Base-by-base conservation (phyloP, 2,888 invertebrate species). In the Eudemis profundana region DNA sequence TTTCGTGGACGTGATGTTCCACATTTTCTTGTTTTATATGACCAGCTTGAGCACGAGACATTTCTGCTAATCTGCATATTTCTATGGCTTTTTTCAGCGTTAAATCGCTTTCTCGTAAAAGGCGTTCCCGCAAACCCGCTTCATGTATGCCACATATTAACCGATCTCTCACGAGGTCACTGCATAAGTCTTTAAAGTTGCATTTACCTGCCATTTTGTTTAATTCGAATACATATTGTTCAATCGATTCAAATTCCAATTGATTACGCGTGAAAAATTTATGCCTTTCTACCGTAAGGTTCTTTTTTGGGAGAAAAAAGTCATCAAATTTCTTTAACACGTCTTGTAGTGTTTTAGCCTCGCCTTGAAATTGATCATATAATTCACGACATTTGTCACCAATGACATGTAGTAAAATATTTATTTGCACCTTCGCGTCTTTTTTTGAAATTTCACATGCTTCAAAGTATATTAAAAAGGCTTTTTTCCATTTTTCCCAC, bases 61-160 rank as follows among this genome's bases (percentile, higher is more conserved):
- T 66, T 29, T 70, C 61, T 0, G 69, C 68, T 7, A 67, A 33
- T 4, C 29, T 60, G 53, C 70, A 68, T 15, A 70, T 72, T 69
- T 70, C 12, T n/a, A 69, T 2, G 1, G 73, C 67, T 54, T 72
- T 71, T 19, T 47, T 2, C 17, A 71, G 50, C 0, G 68, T 69
- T 36, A 73, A 60, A 7, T 71, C 68, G 0, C 67, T 21, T 61
- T 71, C 72, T 3, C 71, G 27, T 17, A 72, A 40, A 17, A 73
- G 27, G 29, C 73, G 17, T 59, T 71, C 73, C 17, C 70, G 47
- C 12, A 75, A 15, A 0, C 33, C 40, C 2, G 12, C 59, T 8
- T 71, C 69, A 27, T 15, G 50, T 4, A 75, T 42, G 0, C 74
- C 72, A 62, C 74, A 74, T 29, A 74, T 71, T 33, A 75, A 56